These are phyloP conservation scores for Melopsittacus undulatus DNA, from an alignment of 2,797 vertebrate species.

Conservation along the genomic window DNA sequence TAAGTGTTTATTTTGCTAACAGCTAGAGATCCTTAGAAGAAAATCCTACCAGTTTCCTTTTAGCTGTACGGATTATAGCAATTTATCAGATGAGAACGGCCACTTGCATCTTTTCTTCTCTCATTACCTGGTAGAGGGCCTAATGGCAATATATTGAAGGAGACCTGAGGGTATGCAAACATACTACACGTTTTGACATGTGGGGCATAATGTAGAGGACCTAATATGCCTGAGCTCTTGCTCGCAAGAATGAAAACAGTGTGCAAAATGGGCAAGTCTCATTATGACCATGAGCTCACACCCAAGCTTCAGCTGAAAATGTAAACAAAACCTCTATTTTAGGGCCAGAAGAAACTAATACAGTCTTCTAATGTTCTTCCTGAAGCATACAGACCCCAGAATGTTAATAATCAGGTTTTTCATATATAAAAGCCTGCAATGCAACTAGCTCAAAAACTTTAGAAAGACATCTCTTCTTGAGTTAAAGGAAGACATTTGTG, in stretches of 20 bases:
- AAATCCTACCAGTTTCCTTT: background rate
- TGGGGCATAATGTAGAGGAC: background rate
- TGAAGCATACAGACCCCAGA: background rate
- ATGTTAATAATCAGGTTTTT: background rate
- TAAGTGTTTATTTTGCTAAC: background rate
- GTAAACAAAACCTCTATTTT: background rate
- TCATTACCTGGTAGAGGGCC: background rate
- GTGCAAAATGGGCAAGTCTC: background rate
- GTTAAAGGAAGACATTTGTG: background rate
- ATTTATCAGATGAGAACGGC: background rate
- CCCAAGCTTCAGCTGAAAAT: background rate
- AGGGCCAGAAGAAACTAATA: background rate
- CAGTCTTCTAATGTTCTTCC: background rate
- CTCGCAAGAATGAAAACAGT: background rate
- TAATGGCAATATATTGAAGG: background rate
- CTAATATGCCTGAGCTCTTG: background rate
- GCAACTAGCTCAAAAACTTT: constrained; percentile 17
- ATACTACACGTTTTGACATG: background rate
- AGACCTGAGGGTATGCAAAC: background rate
- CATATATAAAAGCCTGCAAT: background rate
- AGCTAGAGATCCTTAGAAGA: background rate
- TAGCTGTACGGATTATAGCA: background rate
- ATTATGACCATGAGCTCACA: background rate
- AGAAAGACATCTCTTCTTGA: constrained; percentile 1
- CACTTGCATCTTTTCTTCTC: background rate